Evolutionary conservation across 2,797 vertebrate species (phyloP), one percentile per base, ranked within the genome.

Genomic region (Knipowitschia caucasica): DNA sequence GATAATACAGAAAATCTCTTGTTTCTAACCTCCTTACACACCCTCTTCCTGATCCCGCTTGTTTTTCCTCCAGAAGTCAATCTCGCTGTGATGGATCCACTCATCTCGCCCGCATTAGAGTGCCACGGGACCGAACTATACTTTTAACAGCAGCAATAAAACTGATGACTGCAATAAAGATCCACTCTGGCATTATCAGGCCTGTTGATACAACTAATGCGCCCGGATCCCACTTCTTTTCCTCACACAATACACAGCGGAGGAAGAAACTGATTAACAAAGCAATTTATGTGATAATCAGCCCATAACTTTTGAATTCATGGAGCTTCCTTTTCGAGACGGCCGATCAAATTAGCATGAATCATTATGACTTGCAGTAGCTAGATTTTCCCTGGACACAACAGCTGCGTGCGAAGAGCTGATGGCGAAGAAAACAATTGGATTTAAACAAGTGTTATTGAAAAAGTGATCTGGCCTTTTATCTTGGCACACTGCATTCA

Each of bases 91-190:
- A 91, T 89, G 84, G 87, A 91, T 91, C 80, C 81, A 81, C 84
- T 91, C 84, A 91, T 91, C 84, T 89, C 80, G 80, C 88, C 75
- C 79, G 86, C 88, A 89, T 88, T 89, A 88, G 79, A 78, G 68
- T 59, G 70, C 74, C 64, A 73, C 69, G 75, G 75, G 74, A 81
- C 75, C 63, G 81, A 70, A 71, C 69, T 50, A 58, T 69, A 77
- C 74, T 74, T 83, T 86, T 89, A 89, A 84, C 78, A 84, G 30
- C 73, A 78, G 63, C 74, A 77, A 83, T 86, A 84, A 86, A 87
- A 86, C 78, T 77, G 77, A 84, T 86, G 84, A 81, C 9, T 59
- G 82, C 77, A 85, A 86, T 87, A 86, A 85, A 85, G 64, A 84
- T 82, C 61, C 59, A 46, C 59, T 62, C 60, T 56, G 49, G 61